Evolutionary conservation across 1,140 invertebrate species (phyloP).

Genomic region (Aculops lycopersici): DNA sequence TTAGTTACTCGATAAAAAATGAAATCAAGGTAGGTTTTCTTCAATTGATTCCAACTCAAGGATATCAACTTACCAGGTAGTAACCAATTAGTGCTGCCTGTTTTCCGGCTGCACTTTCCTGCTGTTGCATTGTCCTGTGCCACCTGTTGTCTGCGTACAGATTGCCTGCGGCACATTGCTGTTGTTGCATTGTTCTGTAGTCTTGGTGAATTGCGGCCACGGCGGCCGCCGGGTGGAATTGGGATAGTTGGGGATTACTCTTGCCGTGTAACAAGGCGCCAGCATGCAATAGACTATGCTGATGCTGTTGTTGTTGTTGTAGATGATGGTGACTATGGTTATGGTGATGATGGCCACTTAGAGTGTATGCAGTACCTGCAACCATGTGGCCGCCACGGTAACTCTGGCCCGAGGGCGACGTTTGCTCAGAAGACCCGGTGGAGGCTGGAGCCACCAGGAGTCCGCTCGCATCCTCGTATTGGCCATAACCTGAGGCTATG

Average conservation of each 20-base stretch:
- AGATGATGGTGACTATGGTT: not conserved
- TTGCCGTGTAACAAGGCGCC: too few relatives aligned
- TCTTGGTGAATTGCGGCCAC: not conserved
- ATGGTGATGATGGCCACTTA: not conserved
- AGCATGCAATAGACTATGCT: not conserved
- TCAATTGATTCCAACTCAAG: not conserved
- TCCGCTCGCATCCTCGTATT: not conserved
- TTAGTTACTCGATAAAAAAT: not conserved
- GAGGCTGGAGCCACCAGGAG: not conserved
- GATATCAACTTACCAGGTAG: not conserved
- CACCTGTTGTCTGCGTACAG: not conserved
- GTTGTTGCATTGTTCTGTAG: not conserved
- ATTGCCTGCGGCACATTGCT: not conserved
- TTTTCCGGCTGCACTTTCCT: not conserved
- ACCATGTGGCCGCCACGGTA: not conserved
- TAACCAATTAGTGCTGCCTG: not conserved
- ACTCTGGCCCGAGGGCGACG: not conserved
- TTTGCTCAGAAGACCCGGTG: not conserved
- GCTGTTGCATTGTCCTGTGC: not conserved
- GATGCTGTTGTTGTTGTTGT: not conserved
- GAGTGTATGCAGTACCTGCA: not conserved
- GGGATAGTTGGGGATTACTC: too few relatives aligned
- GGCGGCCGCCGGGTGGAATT: too few relatives aligned
- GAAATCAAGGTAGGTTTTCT: not conserved
- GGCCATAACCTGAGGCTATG: not conserved